Evolutionary conservation across 53 echinoderm and acorn worm genomes (phyloP), one percentile per base, ranked within the genome.

Genomic region (Holothuria scabra): DNA sequence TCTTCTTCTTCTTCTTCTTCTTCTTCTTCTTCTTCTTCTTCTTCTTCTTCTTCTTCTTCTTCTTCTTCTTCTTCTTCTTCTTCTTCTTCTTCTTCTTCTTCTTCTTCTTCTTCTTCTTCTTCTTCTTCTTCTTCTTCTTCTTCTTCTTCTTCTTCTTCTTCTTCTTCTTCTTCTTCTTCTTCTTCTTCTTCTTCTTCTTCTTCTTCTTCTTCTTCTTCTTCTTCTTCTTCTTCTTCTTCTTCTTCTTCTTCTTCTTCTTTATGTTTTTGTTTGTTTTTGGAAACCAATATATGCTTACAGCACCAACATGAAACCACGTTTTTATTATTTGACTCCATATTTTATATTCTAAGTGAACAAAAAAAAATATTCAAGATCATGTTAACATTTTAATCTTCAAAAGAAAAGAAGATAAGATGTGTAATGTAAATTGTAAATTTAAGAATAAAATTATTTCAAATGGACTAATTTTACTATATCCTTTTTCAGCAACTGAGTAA

Each of bases 21-120:
- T 58, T 56, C 79, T 79, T 34, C 59, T 79, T 58, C 79, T 16
- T 81, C 41, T 49, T 81, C 57, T 30, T 58, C 1, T 28, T 81
- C 29, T 30, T 81, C 26, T 81, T 81, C 58, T 57, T 28, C 58
- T 81, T 61, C 59, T 81, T 28, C 81, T 61, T 28, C 29, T 12
- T 24, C 44, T 2, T 22, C 16, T 23, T 81, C 25, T 60, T 12
- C 28, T 46, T 81, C 30, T 46, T 81, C 44, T 81, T 59, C 34
- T 58, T 52, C 58, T 26, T 57, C 58, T 58, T 81, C 59, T 44
- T 60, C 59, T 81, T 29, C 30, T 61, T 44, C 20, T 72, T 71
- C 38, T n/a, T 44, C 38, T 32, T n/a, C 35, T 32, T n/a, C 38
- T 28, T 23, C 26, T 28, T 23, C 26, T 28, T 23, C 26, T 28